Base-by-base conservation (phyloP, 2,888 invertebrate genomes). In the Scaptomyza flava region DNA sequence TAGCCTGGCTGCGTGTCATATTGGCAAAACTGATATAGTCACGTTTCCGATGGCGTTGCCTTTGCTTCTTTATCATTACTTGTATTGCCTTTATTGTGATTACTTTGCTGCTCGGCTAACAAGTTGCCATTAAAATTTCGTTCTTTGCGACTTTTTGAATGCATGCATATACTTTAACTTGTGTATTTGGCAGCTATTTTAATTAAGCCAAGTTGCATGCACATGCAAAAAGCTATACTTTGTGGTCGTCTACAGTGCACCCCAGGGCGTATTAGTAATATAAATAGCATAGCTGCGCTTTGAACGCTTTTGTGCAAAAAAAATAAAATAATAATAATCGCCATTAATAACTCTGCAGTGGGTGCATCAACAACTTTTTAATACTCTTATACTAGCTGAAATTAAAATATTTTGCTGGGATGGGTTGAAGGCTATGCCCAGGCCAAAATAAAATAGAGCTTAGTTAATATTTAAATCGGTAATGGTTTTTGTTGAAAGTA, bases 21-120 rank as follows among this genome's bases (percentile, higher is more conserved):
- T 83, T 88, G 81, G 87, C 73, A 72, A 88, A 83, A 70, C 76
- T 77, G 88, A 83, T 84, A 88, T 84, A 79, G 84, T 84, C 84
- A 84, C 84, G 84, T 88, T 86, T 88, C 68, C 77, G 66, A 72
- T 73, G 72, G 67, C 68, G 77, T 62, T 69, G 61, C 50, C 46
- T 43, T 62, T 50, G 36, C 42, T 45, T 14, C 31, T 50, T 36
- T 27, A 17, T 34, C 47, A 31, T 53, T 36, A 41, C 17, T 41
- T 17, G 41, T 41, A 51, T 64, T 72, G 77, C 45, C 66, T 48
- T 64, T 59, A 62, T 70, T 70, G 69, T 76, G 86, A 83, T 80
- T 80, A 72, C 77, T 71, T 41, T 72, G 67, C 68, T 68, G 54
- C 59, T 75, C 48, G 34, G 51, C 65, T 57, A 72, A 64, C 72